Percentiles rank a stretch among this genome's conserved stretches.
phyloP scores from a whole-genome alignment of 2,113 vertebrate genomes.

The Hippopotamus amphibius region DNA sequence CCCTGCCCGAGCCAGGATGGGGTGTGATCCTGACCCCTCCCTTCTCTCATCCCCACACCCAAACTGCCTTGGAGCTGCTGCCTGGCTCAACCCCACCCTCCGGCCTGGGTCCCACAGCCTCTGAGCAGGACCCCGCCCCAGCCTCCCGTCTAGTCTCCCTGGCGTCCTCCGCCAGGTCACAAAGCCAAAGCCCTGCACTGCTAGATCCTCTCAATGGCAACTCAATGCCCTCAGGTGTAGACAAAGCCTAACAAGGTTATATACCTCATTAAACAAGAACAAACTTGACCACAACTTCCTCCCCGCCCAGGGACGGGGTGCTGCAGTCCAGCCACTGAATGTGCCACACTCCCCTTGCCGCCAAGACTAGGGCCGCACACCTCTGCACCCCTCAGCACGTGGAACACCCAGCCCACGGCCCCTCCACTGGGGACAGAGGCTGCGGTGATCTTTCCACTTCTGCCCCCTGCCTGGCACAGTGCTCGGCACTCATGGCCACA shows the following conservation, averaged over 20 bases:
- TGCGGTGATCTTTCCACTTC: fast-evolving
- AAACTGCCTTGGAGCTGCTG: neutral
- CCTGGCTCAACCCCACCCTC: neutral
- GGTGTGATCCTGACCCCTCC: neutral
- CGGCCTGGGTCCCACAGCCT: neutral
- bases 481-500: neutral
- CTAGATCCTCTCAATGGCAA: neutral
- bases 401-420: neutral
- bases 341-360: fast-evolving
- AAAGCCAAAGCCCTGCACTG: neutral
- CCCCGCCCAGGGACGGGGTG: fast-evolving
- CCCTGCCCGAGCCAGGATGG: neutral
- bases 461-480: fast-evolving
- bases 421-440: neutral
- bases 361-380: neutral
- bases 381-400: neutral
- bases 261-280: neutral
- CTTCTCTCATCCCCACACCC: neutral
- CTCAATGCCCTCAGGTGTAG: neutral
- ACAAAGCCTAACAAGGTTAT: neutral
- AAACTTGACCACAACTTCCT: neutral
- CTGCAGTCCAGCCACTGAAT: fast-evolving
- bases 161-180: too few relatives aligned
- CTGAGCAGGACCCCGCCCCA: neutral
- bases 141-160: too few relatives aligned